Evolutionary conservation across 2,888 invertebrate species (phyloP).

Genomic region (Scaptomyza reducta): DNA sequence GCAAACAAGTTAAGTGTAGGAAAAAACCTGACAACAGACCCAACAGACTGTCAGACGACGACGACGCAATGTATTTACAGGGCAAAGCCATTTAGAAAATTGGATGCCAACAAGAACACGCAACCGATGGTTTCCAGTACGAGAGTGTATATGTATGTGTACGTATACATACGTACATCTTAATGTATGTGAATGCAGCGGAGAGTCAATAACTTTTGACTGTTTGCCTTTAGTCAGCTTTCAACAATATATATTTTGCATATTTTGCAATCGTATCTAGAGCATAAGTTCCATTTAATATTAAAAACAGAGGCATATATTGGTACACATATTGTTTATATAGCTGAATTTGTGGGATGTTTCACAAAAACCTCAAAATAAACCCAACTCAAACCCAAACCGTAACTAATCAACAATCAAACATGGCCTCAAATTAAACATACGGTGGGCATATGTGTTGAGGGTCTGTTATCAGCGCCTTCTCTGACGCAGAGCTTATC

Average conservation of each 20-base stretch:
- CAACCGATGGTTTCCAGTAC: constrained; percentile 4
- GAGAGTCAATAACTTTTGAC: constrained; percentile 15
- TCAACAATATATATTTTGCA: constrained; percentile 1
- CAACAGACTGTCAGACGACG: constrained; percentile 9
- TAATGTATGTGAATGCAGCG: constrained; percentile 6
- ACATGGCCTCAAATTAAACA: not conserved
- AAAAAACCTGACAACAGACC: constrained; percentile 21
- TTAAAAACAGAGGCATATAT: not conserved
- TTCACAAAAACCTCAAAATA: constrained; percentile 3
- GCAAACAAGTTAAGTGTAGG: constrained; percentile 45
- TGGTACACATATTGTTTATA: constrained; percentile 21
- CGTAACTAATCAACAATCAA: constrained; percentile 17
- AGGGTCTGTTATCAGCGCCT: constrained; percentile 41
- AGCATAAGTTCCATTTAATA: constrained; percentile 9
- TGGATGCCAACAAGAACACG: constrained; percentile 43
- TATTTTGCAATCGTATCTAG: constrained; percentile 33
- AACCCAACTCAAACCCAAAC: not conserved
- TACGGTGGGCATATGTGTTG: not conserved
- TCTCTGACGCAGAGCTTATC: constrained; percentile 44
- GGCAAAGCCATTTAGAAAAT: constrained; percentile 63
- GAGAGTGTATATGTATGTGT: not conserved
- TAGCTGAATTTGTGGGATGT: constrained; percentile 46
- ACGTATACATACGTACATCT: not conserved
- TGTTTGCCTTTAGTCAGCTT: constrained; percentile 11
- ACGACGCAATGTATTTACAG: constrained; percentile 17